Conservation (phyloP, 2,113 vertebrate genomes). For the Martes martes region DNA sequence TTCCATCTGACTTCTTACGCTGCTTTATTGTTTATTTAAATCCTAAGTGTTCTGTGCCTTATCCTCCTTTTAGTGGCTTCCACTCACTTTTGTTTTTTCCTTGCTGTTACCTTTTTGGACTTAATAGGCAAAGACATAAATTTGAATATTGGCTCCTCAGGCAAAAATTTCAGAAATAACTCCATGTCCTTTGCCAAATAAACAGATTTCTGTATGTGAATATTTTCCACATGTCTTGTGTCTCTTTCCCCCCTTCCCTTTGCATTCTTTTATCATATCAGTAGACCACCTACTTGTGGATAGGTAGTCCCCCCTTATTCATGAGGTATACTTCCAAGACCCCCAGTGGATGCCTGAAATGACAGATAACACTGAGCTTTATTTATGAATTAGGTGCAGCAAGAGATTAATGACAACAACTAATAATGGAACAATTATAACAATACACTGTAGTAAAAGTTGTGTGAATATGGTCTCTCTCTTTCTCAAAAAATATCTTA, state of each 20-base stretch:
- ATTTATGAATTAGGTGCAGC: neutral
- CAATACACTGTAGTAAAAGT: neutral
- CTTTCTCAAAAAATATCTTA: neutral
- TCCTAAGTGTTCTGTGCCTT: conserved; percentile 5
- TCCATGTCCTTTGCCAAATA: conserved; percentile 3
- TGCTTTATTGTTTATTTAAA: neutral
- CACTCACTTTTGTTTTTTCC: neutral
- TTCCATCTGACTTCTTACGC: neutral
- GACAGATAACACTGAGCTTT: neutral
- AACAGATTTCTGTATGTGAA: neutral
- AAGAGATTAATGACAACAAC: neutral
- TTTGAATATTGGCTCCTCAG: conserved; percentile 8
- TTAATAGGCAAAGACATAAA: conserved; percentile 14
- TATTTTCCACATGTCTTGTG: conserved; percentile 24
- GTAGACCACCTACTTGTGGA: neutral
- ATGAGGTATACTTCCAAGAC: neutral
- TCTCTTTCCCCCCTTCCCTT: neutral
- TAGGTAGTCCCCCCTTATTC: neutral
- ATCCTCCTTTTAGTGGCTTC: neutral
- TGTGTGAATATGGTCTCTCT: neutral
- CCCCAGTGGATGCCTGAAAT: neutral
- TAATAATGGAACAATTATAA: neutral
- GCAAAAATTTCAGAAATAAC: conserved; percentile 33
- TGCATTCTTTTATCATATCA: neutral
- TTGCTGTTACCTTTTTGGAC: conserved; percentile 18